Evolutionary conservation across 35 echinoderm and acorn worm genomes (phyloP), one percentile per base, ranked within the genome.

Genomic region (Stichopus chloronotus): DNA sequence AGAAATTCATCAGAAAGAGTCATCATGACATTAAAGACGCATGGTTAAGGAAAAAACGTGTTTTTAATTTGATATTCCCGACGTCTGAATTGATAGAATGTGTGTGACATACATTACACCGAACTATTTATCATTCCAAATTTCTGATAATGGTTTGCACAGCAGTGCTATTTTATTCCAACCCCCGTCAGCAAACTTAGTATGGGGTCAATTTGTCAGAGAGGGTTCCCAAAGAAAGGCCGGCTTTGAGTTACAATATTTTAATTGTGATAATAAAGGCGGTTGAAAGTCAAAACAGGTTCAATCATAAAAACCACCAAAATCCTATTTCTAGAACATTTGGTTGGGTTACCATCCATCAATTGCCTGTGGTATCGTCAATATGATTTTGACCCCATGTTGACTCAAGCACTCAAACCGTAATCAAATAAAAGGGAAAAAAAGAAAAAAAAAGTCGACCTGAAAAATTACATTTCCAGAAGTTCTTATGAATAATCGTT

Each of bases 101-200:
- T 65, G 61, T 65, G 11, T 65, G 61, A 65, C 61, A 65, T 65
- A 65, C 19, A 65, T 65, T 14, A 14, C 19, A 65, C 11, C 61
- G 11, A 65, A 14, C 11, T 65, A 65, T 65, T 65, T 9, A 65
- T 65, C 61, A 65, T 65, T 14, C 19, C 61, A 65, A 65, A 14
- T 65, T 65, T 11, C 19, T 65, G 19, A 65, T 65, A 65, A 65
- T 65, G 61, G 19, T 65, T 65, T 65, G 61, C 61, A 65, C 61
- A 65, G 61, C 61, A 65, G 61, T 65, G 61, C 61, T 65, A 65
- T 65, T 65, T 65, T 65, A 65, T 65, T 65, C 61, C 61, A 65
- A 65, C 61, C 61, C 61, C 61, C 61, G 19, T 65, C 61, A 65
- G 61, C 61, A 14, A 65, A 11, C 61, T 65, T 19, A 65, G 61